Evolutionary conservation across 2,113 vertebrate species (phyloP), one percentile per base, ranked within the genome.

Genomic region (Zosterops borbonicus): DNA sequence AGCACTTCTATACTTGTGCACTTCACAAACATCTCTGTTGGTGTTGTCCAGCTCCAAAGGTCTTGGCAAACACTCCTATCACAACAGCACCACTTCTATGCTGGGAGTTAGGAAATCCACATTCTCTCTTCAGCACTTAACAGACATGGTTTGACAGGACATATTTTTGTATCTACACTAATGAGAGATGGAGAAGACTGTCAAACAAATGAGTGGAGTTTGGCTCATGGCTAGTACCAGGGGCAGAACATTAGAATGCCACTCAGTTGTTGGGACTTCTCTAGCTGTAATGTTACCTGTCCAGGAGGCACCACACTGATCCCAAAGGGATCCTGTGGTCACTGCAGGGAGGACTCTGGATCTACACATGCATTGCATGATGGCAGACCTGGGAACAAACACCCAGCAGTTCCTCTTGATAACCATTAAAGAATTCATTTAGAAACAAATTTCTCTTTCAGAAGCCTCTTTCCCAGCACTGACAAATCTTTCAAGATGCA

Each of bases 281-380:
- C 8, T 31, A 73, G 31, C 20, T 74, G 23, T 35, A 60, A 82
- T 6, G 9, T 27, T 35, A 59, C 28, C 52, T 12, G 11, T 25
- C n/a, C 70, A 65, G 23, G 11, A 85, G 56, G 35, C n/a, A 87
- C 9, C 8, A 14, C 21, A 29, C 11, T 4, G 11, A 39, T 46
- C 50, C 65, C 19, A 49, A 25, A 41, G 31, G 18, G 67, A 90
- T 74, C 19, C 42, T 31, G 16, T 16, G 29, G 41, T 41, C 24
- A 24, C 14, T 12, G 33, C 7, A 14, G 14, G 42, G 3, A 82
- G 39, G 39, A 59, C 5, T 2, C 25, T 3, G 3, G 56, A 50
- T 53, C 42, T 53, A 39, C 0, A 2, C 33, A 50, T 0, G 1
- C 1, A 6, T 2, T 12, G 4, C 52, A 35, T 0, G 0, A 42